phyloP scores from a whole-genome alignment of 2,113 vertebrate genomes.

The Stigmatopora nigra region DNA sequence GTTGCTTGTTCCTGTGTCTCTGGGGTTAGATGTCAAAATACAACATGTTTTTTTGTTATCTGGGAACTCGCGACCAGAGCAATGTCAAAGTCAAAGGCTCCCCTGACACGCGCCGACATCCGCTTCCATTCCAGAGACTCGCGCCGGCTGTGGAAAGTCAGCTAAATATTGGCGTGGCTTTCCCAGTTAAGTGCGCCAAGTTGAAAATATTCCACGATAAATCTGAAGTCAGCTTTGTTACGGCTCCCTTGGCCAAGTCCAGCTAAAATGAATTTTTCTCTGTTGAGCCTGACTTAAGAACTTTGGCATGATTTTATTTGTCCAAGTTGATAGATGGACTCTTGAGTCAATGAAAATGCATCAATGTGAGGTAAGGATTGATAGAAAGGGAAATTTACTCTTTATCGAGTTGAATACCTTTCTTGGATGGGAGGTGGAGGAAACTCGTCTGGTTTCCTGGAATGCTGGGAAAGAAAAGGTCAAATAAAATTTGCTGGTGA shows the following conservation, averaged over 20 bases:
- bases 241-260: background rate
- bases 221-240: conserved; percentile 1
- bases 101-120: conserved; percentile 4
- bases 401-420: background rate
- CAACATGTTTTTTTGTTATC: background rate
- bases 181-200: background rate
- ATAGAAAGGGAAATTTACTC: background rate
- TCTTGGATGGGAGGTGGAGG: background rate
- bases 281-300: conserved; percentile 1
- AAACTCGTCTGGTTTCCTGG: background rate
- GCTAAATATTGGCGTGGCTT: background rate
- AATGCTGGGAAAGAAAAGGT: too few species aligned
- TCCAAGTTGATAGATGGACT: conserved; percentile 3
- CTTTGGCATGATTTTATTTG: conserved; percentile 5
- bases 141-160: conserved; percentile 14
- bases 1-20: background rate
- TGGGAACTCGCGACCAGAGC: conserved; percentile 11
- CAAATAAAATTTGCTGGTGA: too few species aligned
- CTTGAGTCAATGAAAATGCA: background rate
- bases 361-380: background rate
- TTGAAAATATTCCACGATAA: conserved; percentile 13
- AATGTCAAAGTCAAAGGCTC: conserved; percentile 5
- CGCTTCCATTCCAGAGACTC: background rate
- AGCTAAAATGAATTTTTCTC: background rate
- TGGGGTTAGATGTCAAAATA: background rate